These are phyloP conservation scores for Machimus rusticus DNA, from an alignment of 2,888 invertebrate genomes.

Conservation along the genomic window DNA sequence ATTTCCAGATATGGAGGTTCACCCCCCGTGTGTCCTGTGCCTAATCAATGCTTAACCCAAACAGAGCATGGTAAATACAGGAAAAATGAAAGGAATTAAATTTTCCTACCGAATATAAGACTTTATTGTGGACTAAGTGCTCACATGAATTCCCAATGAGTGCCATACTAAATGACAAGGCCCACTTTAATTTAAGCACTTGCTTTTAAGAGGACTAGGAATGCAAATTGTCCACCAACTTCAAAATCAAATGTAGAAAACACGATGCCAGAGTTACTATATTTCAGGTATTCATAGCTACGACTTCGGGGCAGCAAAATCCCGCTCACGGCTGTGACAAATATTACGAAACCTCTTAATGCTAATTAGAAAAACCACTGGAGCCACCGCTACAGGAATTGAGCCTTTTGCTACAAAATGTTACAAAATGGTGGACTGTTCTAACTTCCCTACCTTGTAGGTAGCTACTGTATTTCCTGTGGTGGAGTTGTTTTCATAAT, in stretches of 20 bases:
- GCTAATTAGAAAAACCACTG: constrained; percentile 31
- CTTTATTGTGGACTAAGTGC: background rate
- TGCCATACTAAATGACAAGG: background rate
- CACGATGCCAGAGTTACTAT: background rate
- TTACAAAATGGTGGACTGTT: background rate
- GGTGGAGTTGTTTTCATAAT: background rate
- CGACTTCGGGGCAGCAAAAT: background rate
- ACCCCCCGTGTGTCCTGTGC: background rate
- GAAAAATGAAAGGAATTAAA: background rate
- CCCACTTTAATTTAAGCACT: background rate
- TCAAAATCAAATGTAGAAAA: background rate
- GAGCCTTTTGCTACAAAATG: background rate
- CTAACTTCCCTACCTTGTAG: background rate
- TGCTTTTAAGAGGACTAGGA: constrained; percentile 25
- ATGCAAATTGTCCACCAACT: constrained; percentile 32
- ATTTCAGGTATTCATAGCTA: background rate
- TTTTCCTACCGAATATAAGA: background rate
- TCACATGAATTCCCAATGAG: background rate
- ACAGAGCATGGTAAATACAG: background rate
- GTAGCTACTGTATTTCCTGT: background rate
- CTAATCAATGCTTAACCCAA: constrained; percentile 10
- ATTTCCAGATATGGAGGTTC: background rate
- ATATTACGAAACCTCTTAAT: constrained; percentile 37
- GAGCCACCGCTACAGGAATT: background rate
- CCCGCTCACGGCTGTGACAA: background rate